Evolutionary conservation across 2,113 vertebrate genomes (phyloP).

Genomic region (Plecturocebus donacophilus): DNA sequence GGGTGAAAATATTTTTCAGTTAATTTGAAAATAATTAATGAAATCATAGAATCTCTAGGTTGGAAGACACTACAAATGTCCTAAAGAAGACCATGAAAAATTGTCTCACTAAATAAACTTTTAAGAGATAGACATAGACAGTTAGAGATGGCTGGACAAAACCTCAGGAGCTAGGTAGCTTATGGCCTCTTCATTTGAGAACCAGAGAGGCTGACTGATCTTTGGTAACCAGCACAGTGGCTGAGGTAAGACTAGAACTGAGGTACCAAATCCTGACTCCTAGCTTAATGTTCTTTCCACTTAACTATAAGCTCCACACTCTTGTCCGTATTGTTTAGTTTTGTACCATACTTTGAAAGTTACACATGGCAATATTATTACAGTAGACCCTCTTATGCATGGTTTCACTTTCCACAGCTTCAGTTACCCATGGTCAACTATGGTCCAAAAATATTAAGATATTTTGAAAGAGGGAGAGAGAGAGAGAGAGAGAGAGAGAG

Average conservation of each 20-base stretch:
- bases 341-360: background rate
- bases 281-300: background rate
- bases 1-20: background rate
- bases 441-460: background rate
- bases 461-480: background rate
- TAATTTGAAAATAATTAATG: background rate
- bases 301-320: background rate
- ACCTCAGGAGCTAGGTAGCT: no score
- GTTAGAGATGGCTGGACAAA: background rate
- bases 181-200: background rate
- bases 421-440: background rate
- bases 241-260: background rate
- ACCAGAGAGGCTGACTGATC: background rate
- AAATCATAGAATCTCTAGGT: background rate
- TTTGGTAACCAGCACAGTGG: background rate
- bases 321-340: background rate
- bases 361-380: background rate
- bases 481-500: background rate
- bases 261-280: background rate
- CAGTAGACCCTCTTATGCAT: background rate
- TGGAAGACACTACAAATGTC: background rate
- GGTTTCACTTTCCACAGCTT: background rate
- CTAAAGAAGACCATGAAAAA: background rate
- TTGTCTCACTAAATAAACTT: background rate
- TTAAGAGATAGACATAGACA: background rate